phyloP scores from a whole-genome alignment of 2,797 vertebrate genomes.

The Hydrocynus forskahlii region DNA sequence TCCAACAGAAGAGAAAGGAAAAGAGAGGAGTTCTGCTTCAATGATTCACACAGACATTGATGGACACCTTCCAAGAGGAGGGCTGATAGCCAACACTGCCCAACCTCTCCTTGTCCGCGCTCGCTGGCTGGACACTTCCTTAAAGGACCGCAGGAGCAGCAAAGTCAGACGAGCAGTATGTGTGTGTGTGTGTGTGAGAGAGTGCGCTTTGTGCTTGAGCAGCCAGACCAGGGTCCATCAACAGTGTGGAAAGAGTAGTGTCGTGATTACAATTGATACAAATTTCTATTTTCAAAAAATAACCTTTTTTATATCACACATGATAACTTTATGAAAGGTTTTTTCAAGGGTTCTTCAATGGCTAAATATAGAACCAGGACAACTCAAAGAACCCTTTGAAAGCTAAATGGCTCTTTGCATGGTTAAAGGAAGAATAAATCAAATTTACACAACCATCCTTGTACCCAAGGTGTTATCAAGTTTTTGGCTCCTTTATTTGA shows the following conservation, averaged over 20 bases:
- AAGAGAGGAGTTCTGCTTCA: slow-evolving; percentile 77
- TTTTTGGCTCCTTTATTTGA: too few species aligned
- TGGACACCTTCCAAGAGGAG: slow-evolving; percentile 79
- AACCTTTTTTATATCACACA: neutral
- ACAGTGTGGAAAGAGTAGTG: slow-evolving; percentile 10
- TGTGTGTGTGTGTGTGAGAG: slow-evolving; percentile 17
- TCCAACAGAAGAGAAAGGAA: slow-evolving; percentile 70
- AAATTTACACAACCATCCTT: too few species aligned
- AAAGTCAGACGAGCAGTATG: slow-evolving; percentile 64
- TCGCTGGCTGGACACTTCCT: slow-evolving; percentile 73
- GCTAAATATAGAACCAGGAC: too few species aligned
- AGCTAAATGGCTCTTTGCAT: too few species aligned
- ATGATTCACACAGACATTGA: slow-evolving; percentile 81
- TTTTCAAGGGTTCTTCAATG: too few species aligned
- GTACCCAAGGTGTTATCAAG: too few species aligned
- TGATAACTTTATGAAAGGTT: too few species aligned
- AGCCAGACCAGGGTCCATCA: slow-evolving; percentile 18
- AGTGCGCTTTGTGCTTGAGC: slow-evolving; percentile 10
- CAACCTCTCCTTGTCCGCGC: slow-evolving; percentile 54
- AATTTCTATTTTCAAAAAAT: neutral
- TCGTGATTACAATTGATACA: slow-evolving; percentile 3
- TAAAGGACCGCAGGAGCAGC: slow-evolving; percentile 76
- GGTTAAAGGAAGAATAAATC: too few species aligned
- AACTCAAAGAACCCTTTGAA: too few species aligned
- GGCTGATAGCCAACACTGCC: slow-evolving; percentile 76